A percentile compares a stretch with the other conserved stretches of the same genome.
Evolutionary conservation across 2,797 vertebrate genomes (phyloP).

Genomic region (Falco peregrinus): DNA sequence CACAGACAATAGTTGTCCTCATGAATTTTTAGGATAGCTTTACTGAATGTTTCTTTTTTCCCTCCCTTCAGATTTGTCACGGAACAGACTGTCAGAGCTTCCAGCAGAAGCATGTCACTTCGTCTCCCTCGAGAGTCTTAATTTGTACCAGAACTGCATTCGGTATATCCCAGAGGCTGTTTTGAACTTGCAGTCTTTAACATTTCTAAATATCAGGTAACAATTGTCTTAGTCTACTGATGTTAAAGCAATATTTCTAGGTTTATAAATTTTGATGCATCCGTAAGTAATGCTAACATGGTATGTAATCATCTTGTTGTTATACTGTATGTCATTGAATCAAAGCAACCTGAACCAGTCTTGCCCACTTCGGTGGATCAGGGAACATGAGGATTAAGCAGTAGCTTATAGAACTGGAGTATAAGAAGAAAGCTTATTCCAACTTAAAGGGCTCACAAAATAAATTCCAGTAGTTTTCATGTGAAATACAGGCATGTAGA

Average conservation of each 20-base stretch:
- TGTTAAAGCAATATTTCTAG: neutral
- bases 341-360: neutral
- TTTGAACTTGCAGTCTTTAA: constrained; percentile 90
- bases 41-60: neutral
- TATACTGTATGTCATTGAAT: neutral
- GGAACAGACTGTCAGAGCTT: constrained; percentile 92
- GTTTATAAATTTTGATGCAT: neutral
- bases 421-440: neutral
- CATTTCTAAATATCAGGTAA: constrained; percentile 97
- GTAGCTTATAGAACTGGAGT: neutral
- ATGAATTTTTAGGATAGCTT: neutral
- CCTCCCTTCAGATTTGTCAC: constrained; percentile 85
- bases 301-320: neutral
- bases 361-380: neutral
- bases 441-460: neutral
- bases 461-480: neutral
- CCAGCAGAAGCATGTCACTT: constrained; percentile 91
- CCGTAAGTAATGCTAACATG: neutral
- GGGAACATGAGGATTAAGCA: neutral
- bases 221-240: neutral
- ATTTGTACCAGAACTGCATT: constrained; percentile 97
- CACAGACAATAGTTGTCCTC: neutral
- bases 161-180: constrained; percentile 90
- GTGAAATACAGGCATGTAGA: neutral
- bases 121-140: constrained; percentile 93